Conservation (phyloP, 1,140 invertebrate genomes). For the Bombus confusus region DNA sequence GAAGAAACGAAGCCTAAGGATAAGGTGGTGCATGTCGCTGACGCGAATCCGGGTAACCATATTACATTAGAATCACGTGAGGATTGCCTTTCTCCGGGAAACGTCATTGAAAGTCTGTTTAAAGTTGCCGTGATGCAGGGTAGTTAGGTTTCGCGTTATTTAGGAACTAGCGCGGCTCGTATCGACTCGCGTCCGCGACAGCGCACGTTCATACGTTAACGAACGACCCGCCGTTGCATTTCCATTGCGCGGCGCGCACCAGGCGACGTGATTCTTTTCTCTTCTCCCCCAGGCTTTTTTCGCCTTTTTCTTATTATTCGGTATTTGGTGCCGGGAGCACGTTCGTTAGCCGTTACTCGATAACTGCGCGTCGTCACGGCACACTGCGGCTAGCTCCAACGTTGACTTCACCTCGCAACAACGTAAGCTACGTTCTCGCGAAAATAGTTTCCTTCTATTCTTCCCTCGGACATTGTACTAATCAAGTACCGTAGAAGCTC, state of each 20-base stretch:
- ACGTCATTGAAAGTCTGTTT: not conserved
- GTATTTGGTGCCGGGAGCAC: constrained; percentile 77
- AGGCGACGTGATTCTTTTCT: constrained; percentile 48
- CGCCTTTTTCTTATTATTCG: constrained; percentile 71
- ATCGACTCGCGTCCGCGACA: constrained; percentile 8
- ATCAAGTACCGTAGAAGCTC: too few species aligned
- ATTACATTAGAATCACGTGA: not conserved
- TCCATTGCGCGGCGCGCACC: constrained; percentile 42
- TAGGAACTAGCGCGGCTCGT: constrained; percentile 16
- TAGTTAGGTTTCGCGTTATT: constrained; percentile 15
- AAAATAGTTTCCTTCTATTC: constrained; percentile 1
- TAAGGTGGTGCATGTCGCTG: too few species aligned
- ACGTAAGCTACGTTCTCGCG: constrained; percentile 48
- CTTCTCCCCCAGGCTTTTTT: not conserved
- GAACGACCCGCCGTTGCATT: constrained; percentile 1
- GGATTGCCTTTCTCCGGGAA: not conserved
- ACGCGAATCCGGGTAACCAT: not conserved
- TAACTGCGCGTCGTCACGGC: constrained; percentile 69
- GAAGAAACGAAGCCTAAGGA: not conserved
- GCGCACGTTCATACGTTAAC: constrained; percentile 11
- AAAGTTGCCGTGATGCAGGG: not conserved
- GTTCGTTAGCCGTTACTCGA: constrained; percentile 67
- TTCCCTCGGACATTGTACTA: not conserved
- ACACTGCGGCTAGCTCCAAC: constrained; percentile 62
- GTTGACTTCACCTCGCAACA: constrained; percentile 55